Evolutionary conservation across 1,140 invertebrate genomes (phyloP).

Genomic region (Spodoptera litura): DNA sequence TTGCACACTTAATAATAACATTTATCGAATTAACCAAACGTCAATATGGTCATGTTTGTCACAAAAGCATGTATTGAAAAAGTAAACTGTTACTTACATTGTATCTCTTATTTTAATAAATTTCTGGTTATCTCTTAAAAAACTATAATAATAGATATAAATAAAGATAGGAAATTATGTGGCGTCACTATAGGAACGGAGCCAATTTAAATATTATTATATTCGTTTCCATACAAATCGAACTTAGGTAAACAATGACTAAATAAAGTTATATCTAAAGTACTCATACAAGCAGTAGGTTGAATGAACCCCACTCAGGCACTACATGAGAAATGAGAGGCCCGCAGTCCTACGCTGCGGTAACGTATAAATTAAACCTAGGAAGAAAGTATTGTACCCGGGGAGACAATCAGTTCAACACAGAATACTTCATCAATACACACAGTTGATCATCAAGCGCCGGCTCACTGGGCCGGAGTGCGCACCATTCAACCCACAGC

Average conservation of each 20-base stretch:
- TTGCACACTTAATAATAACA: constrained; percentile 78
- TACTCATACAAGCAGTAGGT: constrained; percentile 66
- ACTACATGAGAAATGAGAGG: neutral
- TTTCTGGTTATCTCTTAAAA: constrained; percentile 47
- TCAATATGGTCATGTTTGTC: constrained; percentile 51
- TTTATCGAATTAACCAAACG: constrained; percentile 57
- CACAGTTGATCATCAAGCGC: constrained; percentile 15
- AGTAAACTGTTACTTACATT: constrained; percentile 55
- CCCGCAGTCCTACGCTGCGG: neutral
- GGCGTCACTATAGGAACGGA: constrained; percentile 80
- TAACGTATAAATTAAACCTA: constrained; percentile 20
- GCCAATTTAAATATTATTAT: constrained; percentile 72
- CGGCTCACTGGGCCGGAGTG: neutral
- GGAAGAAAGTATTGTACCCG: constrained; percentile 12
- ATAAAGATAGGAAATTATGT: constrained; percentile 78
- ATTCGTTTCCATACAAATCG: constrained; percentile 71
- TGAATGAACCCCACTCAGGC: constrained; percentile 50
- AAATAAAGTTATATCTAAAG: constrained; percentile 83
- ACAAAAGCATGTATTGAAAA: constrained; percentile 62
- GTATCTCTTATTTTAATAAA: constrained; percentile 54
- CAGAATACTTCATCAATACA: constrained; percentile 33
- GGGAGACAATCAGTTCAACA: neutral
- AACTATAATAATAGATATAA: constrained; percentile 73
- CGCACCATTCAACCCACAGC: constrained; percentile 56
- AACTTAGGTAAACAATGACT: constrained; percentile 80